Conservation (phyloP, 2,888 invertebrate species). For the Tenthredo distinguenda region DNA sequence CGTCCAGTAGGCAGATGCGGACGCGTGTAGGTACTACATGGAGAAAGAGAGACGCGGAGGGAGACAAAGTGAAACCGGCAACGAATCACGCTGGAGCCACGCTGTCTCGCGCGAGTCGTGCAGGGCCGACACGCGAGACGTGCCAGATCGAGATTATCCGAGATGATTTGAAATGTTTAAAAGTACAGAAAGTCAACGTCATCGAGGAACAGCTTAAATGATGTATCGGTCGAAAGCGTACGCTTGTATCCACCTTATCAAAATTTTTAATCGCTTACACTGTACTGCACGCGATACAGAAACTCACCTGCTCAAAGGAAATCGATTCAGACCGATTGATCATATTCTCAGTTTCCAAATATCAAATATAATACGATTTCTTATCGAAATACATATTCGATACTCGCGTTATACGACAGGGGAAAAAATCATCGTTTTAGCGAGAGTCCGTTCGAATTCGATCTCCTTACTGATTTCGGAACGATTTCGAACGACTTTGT, state of each 20-base stretch:
- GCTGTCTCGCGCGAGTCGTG: conserved; percentile 69
- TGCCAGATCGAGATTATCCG: conserved; percentile 14
- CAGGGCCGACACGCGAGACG: conserved; percentile 61
- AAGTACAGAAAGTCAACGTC: neutral
- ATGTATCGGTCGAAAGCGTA: neutral
- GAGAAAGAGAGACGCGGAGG: conserved; percentile 23
- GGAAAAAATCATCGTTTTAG: no score
- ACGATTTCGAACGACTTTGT: no score
- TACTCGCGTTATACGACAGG: no score
- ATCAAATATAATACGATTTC: no score
- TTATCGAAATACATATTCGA: no score
- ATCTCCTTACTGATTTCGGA: no score
- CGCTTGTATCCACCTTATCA: neutral
- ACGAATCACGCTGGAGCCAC: conserved; percentile 65
- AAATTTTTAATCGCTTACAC: neutral
- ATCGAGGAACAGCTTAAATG: neutral
- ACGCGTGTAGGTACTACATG: neutral
- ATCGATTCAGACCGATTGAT: neutral
- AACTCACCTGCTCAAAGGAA: neutral
- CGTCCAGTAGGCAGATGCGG: conserved; percentile 16
- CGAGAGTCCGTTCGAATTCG: no score
- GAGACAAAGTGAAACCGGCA: conserved; percentile 62
- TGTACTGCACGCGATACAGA: neutral
- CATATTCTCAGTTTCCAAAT: neutral
- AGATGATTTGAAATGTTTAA: conserved; percentile 13